Evolutionary conservation across 92 coral and sea anemone genomes (phyloP), one percentile per base, ranked within the genome.

Genomic region (Actinernus sp.): DNA sequence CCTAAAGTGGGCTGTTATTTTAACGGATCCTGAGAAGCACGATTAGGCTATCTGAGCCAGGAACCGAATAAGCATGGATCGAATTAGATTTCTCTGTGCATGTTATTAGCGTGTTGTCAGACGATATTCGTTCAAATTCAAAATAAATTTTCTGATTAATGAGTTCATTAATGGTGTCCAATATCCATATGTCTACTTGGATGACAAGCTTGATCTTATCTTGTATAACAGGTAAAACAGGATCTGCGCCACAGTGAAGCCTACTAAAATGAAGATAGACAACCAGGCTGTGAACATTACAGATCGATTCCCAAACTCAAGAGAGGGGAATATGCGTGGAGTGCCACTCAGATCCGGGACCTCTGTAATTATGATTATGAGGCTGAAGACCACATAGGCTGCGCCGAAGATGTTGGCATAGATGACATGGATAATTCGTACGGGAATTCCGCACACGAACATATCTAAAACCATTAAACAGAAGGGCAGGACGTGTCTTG

Each of bases 351-450:
- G 61, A 63, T 81, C 92, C 44, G 66, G 76, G 19, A 69, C 79
- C 49, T 90, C 89, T 11, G 84, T 75, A 37, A 85, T 36, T 48
- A 90, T 85, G 68, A 61, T 75, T 16, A 81, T 44, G 20, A 90
- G 46, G 9, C 82, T 59, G 66, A 90, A 90, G 3, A 74, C 67
- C 13, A 85, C 92, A 50, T 85, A 76, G 1, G 74, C 73, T 10
- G 85, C 88, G 33, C 89, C 91, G 58, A 90, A 80, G 36, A 90
- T 51, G 74, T 90, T 79, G 67, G 91, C 91, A 57, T 90, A 90
- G 40, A 90, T 41, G 58, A 90, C 80, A 65, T 90, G 96, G 18
- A 72, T 26, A 23, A 90, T 6, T 25, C 96, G 77, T 19, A 90
- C 92, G 27, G 92, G 96, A 26, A 90, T 64, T 22, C 87, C 61